These are phyloP conservation scores for Xiphorhynchus erythropygius DNA, from an alignment of 2,797 vertebrate genomes.

Conservation along the genomic window DNA sequence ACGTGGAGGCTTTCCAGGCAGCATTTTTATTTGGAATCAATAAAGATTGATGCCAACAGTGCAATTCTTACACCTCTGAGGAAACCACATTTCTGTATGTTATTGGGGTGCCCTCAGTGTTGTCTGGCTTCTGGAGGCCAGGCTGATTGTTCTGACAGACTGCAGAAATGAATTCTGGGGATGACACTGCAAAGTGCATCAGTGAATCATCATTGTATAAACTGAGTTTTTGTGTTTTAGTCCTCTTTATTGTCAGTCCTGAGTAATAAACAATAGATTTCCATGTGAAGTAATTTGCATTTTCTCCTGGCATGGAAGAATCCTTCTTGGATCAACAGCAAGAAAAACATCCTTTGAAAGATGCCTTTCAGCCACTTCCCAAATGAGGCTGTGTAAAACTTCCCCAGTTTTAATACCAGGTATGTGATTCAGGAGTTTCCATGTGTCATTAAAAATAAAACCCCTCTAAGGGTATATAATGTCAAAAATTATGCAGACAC, in stretches of 20 bases:
- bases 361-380: not conserved
- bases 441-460: rapidly evolving
- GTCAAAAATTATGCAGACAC: not conserved
- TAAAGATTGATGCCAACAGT: not conserved
- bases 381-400: not conserved
- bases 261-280: not conserved
- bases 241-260: not conserved
- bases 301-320: not conserved
- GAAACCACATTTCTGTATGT: not conserved
- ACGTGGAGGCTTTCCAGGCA: not conserved
- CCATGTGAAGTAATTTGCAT: not conserved
- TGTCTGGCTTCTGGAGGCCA: not conserved
- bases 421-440: not conserved
- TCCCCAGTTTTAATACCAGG: not conserved
- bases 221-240: not conserved
- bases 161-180: not conserved
- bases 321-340: not conserved
- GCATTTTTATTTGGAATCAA: not conserved
- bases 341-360: not conserved
- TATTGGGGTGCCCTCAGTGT: not conserved
- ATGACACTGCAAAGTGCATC: not conserved
- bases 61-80: not conserved
- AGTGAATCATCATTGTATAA: not conserved
- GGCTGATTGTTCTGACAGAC: not conserved
- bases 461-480: rapidly evolving